Conservation (phyloP, 2,113 vertebrate species). For the Hippocampus zosterae region DNA sequence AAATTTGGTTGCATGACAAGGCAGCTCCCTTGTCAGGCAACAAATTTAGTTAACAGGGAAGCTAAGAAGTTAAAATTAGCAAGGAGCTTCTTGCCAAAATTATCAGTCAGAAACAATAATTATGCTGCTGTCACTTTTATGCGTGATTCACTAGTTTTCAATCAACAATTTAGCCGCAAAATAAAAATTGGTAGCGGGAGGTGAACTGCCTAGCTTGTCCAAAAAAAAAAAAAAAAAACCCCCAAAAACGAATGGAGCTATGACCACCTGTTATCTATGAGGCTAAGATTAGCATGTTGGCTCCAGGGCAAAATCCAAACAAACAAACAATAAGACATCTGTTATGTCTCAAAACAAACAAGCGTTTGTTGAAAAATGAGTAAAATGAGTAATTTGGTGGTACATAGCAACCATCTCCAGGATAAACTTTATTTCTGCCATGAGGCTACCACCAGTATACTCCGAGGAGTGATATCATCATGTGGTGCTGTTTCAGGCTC, state of each 20-base stretch:
- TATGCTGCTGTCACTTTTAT: not conserved
- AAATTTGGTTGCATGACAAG: not conserved
- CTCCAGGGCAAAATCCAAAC: not conserved
- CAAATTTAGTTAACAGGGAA: not conserved
- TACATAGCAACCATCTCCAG: not conserved
- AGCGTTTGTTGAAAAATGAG: not conserved
- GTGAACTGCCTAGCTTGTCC: not conserved
- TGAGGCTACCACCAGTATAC: not conserved
- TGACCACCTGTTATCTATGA: not conserved
- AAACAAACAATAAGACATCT: not conserved
- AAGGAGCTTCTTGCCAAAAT: not conserved
- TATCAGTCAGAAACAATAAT: not conserved
- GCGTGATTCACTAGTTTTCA: not conserved
- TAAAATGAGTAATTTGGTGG: not conserved
- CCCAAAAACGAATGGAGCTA: not conserved
- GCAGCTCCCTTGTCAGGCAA: not conserved
- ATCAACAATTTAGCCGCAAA: not conserved
- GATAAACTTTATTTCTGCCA: not conserved
- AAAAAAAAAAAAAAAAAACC: no score
- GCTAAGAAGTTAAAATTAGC: not conserved
- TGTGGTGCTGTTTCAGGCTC: not conserved
- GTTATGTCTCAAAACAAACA: not conserved
- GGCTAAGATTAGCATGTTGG: not conserved
- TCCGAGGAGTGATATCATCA: not conserved
- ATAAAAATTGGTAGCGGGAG: not conserved